Percentiles rank a stretch among this genome's conserved stretches.
phyloP scores from a whole-genome alignment of 1,140 invertebrate species.

The Cryptotermes secundus region DNA sequence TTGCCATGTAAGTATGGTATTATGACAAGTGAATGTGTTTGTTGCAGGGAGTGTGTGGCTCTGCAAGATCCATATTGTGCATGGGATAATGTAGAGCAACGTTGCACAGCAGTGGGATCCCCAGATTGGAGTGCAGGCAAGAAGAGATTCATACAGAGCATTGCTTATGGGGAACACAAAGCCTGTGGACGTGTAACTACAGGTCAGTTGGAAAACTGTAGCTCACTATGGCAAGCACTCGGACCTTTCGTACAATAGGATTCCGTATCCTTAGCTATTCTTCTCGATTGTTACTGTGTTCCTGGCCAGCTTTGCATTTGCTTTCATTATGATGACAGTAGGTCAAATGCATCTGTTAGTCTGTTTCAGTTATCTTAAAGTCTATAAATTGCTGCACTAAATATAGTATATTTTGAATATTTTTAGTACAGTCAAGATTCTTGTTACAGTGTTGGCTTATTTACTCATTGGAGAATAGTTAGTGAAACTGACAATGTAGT shows the following conservation, averaged over 20 bases:
- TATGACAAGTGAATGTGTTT: too few species aligned
- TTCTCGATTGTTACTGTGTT: neutral
- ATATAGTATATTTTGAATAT: neutral
- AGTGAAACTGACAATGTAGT: too few species aligned
- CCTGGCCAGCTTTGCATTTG: conserved; percentile 20
- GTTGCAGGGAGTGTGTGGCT: conserved; percentile 80
- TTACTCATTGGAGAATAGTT: neutral
- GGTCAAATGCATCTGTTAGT: neutral
- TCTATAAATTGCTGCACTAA: neutral
- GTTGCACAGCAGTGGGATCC: conserved; percentile 70
- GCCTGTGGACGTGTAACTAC: conserved; percentile 55
- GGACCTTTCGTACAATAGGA: neutral
- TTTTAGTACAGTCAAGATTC: neutral
- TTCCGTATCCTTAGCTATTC: neutral
- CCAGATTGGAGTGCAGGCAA: conserved; percentile 65
- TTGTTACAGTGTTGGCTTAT: neutral
- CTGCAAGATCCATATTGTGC: conserved; percentile 97
- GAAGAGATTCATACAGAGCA: conserved; percentile 68
- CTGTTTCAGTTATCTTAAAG: neutral
- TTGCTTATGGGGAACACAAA: conserved; percentile 65
- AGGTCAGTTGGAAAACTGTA: neutral
- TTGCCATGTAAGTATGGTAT: too few species aligned
- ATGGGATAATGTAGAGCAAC: conserved; percentile 78
- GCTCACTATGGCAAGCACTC: neutral
- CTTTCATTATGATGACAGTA: neutral